Conservation (phyloP, 2,888 invertebrate genomes). For the Eremobia ochroleuca region DNA sequence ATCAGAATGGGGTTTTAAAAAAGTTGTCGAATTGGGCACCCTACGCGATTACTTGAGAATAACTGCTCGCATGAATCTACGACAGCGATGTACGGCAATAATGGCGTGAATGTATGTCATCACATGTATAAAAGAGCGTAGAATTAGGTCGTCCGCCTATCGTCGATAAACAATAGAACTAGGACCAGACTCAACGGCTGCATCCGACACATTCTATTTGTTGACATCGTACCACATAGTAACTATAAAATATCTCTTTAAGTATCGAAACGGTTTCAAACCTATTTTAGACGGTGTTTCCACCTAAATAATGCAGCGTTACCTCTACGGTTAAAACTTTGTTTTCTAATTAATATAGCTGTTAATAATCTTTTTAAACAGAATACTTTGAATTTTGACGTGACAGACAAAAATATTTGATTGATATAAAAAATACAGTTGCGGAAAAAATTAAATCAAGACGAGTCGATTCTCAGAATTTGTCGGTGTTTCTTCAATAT, state of each 20-base stretch:
- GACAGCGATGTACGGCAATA: neutral
- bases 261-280: conserved; percentile 4
- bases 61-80: neutral
- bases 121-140: conserved; percentile 25
- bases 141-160: conserved; percentile 29
- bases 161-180: conserved; percentile 39
- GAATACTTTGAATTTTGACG: too few species aligned
- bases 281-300: neutral
- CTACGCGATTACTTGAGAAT: neutral
- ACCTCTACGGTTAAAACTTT: too few species aligned
- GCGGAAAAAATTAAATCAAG: too few species aligned
- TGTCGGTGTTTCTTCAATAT: too few species aligned
- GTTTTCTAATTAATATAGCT: too few species aligned
- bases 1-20: neutral
- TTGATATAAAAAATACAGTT: too few species aligned
- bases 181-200: conserved; percentile 8
- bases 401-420: too few species aligned
- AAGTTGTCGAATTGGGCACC: neutral
- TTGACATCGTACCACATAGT: conserved; percentile 19
- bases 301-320: conserved; percentile 9
- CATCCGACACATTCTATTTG: conserved; percentile 25
- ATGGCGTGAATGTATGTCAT: conserved; percentile 11
- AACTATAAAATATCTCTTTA: neutral
- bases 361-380: too few species aligned
- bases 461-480: too few species aligned